Percentiles rank a stretch among this genome's conserved stretches.
These are phyloP conservation scores for Ethmia dodecea DNA, from an alignment of 2,888 invertebrate species.

Conservation along the genomic window DNA sequence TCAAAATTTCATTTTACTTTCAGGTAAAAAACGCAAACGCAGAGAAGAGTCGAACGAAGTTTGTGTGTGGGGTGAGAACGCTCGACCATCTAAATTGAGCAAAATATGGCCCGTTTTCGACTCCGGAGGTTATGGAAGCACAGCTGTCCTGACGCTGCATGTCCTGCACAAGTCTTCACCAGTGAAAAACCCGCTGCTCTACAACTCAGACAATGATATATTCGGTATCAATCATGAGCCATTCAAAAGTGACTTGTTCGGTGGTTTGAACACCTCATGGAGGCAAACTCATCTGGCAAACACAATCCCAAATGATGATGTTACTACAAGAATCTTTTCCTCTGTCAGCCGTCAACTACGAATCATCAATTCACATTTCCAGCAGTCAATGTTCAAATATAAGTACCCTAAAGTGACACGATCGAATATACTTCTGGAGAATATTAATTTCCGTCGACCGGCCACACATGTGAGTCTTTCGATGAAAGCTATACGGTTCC, in stretches of 20 bases:
- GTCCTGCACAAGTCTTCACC: conserved; percentile 37
- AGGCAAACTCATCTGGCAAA: conserved; percentile 49
- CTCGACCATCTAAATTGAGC: conserved; percentile 53
- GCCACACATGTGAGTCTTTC: conserved; percentile 52
- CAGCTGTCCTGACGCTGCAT: conserved; percentile 42
- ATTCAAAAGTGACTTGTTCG: conserved; percentile 42
- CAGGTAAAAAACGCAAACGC: conserved; percentile 65
- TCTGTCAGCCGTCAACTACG: conserved; percentile 62
- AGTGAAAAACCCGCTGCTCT: conserved; percentile 48
- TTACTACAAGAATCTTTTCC: conserved; percentile 54
- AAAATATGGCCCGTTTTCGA: conserved; percentile 74
- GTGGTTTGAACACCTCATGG: conserved; percentile 52
- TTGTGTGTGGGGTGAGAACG: conserved; percentile 45
- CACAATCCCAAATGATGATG: conserved; percentile 46
- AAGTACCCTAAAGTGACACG: conserved; percentile 66
- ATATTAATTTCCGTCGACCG: conserved; percentile 41
- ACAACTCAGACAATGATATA: conserved; percentile 24
- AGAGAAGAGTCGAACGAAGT: conserved; percentile 47
- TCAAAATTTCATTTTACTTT: conserved; percentile 18
- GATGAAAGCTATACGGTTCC: conserved; percentile 59
- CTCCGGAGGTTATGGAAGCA: conserved; percentile 63
- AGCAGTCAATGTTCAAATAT: conserved; percentile 56
- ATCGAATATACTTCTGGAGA: conserved; percentile 61
- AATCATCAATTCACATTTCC: conserved; percentile 63
- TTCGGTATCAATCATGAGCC: conserved; percentile 29